phyloP scores from a whole-genome alignment of 2,797 vertebrate species.

The Anguilla megastoma region DNA sequence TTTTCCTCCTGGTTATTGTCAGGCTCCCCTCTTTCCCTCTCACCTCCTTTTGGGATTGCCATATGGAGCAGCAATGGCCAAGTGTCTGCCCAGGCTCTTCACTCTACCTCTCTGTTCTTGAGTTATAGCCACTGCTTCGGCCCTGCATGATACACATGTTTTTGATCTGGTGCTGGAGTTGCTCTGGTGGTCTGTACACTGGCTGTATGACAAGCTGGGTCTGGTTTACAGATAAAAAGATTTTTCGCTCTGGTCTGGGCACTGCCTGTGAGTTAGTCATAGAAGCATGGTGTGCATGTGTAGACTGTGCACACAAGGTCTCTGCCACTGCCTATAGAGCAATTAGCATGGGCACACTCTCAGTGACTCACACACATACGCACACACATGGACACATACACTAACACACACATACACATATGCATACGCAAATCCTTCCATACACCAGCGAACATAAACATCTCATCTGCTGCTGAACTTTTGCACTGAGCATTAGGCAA shows the following conservation, averaged over 20 bases:
- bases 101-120: neutral
- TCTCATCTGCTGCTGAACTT: constrained; percentile 67
- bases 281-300: neutral
- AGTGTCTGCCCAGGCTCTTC: neutral
- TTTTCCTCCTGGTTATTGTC: too few species aligned
- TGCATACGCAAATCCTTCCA: constrained; percentile 31
- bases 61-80: neutral
- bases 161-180: neutral
- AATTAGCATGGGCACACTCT: neutral
- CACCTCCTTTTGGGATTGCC: neutral
- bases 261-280: neutral
- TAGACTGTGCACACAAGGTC: neutral
- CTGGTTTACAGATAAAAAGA: neutral
- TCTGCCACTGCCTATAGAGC: neutral
- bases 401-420: constrained; percentile 35
- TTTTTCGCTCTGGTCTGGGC: neutral
- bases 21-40: neutral
- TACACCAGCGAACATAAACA: constrained; percentile 44
- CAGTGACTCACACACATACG: neutral
- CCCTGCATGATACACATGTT: neutral
- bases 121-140: neutral
- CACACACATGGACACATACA: constrained; percentile 24
- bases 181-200: neutral
- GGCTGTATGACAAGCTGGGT: neutral
- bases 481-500: constrained; percentile 59